Base-by-base conservation (phyloP, 2,888 invertebrate species). In the Xestoiulus laeticollis region DNA sequence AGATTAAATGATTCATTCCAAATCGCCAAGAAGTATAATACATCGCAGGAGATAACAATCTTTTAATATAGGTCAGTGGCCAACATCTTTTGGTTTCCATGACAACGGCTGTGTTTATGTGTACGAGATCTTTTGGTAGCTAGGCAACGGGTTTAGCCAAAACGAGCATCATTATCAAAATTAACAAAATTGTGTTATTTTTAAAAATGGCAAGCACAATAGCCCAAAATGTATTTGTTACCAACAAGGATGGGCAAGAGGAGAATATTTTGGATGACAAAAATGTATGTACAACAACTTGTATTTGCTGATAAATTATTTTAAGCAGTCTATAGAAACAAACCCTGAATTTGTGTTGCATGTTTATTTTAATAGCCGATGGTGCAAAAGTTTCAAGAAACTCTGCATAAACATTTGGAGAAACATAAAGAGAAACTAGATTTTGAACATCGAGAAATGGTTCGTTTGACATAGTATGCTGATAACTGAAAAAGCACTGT, bases 361-460 rank as follows among this genome's bases (percentile, higher is more conserved):
- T 33, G 8, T 85, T 26, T 44, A 44, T 85, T 85, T 85, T 4
- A 44, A n/a, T 14, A 86, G 86, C 48, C 86, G 48, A 48, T 48
- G n/a, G 86, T 48, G 8, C 86, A 26, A 22, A 43, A 48, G 22
- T 86, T 86, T 86, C 86, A 87, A 38, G 87, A 87, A 32, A 68
- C 38, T 14, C 48, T 87, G 8, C 33, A 83, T 12, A 78, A 87
- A 12, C 87, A 87, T 87, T 83, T 87, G 30, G 33, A 38, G 48
- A 87, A 87, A 19, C 87, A 87, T 19, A 87, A 83, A 87, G 87
- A 87, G 33, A 87, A 83, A 19, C 43, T 87, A 43, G 82, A 43
- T 43, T 87, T 87, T 87, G 87, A 87, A 12, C 83, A 44, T 4
- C 83, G 32, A 26, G 82, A 87, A 87, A 26, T 83, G 83, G 87